Evolutionary conservation across 2,888 invertebrate genomes (phyloP).

Genomic region (Tipula lateralis): DNA sequence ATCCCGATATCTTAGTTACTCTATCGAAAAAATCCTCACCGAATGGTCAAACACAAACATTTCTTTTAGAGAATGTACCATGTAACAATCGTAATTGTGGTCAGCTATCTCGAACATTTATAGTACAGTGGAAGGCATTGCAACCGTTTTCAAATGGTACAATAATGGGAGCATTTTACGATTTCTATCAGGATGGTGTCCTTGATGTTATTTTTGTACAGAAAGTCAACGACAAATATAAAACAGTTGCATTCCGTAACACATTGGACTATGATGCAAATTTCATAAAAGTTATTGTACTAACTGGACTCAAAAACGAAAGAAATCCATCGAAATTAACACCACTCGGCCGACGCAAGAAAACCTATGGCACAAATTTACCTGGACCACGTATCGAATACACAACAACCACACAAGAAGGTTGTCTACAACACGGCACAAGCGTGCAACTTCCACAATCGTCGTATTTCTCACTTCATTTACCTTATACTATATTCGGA

Average conservation of each 20-base stretch:
- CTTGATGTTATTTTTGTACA: conserved; percentile 79
- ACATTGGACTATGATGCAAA: conserved; percentile 90
- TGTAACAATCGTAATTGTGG: conserved; percentile 59
- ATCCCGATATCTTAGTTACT: conserved; percentile 83
- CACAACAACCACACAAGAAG: conserved; percentile 83
- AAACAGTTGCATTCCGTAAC: conserved; percentile 76
- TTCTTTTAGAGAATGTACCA: conserved; percentile 72
- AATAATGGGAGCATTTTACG: conserved; percentile 86
- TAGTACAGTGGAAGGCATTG: conserved; percentile 70
- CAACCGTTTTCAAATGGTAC: conserved; percentile 66
- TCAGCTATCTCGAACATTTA: conserved; percentile 60
- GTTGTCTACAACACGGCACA: conserved; percentile 69
- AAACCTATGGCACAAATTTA: conserved; percentile 81
- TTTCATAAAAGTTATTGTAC: conserved; percentile 91
- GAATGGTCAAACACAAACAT: conserved; percentile 56
- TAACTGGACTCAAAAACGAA: conserved; percentile 74
- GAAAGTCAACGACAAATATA: conserved; percentile 52
- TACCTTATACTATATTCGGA: conserved; percentile 94
- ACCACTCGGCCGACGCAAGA: conserved; percentile 67
- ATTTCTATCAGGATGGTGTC: conserved; percentile 92
- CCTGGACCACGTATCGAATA: conserved; percentile 88
- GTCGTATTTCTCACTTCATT: conserved; percentile 84
- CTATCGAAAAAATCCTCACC: conserved; percentile 50
- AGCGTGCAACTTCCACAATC: conserved; percentile 89
- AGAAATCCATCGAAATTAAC: conserved; percentile 66